Evolutionary conservation across 2,888 invertebrate genomes (phyloP), one percentile per base, ranked within the genome.

Genomic region (Biston betularia): DNA sequence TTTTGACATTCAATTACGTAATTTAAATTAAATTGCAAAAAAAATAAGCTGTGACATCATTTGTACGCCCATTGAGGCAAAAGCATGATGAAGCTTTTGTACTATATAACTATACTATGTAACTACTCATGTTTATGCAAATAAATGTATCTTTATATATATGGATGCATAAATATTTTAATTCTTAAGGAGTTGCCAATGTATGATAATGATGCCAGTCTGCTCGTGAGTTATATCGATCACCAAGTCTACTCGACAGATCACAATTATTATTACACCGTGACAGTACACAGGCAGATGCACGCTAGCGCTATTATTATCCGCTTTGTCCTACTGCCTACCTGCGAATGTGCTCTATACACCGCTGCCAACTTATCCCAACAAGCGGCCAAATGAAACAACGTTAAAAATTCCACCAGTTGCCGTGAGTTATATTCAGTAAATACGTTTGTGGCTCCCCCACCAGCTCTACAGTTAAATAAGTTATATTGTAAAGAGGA

Each of bases 291-390:
- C 61, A 53, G 58, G 58, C 67, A 67, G 67, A 63, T 67, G 67
- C 42, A 34, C 58, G 52, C 12, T 9, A 48, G 42, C 44, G 49
- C 44, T 63, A 67, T 54, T 58, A 62, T 58, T 63, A 58, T 11
- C 49, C 34, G 49, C 67, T 67, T 67, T 67, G 67, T 67, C 49
- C 60, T 12, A 15, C 38, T 56, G 44, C 34, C 62, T 67, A 68
- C 63, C 59, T 63, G 67, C 62, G 63, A 14, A 10, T 44, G 34
- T 38, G 49, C 35, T 48, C 58, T 38, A 12, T 48, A 40, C 12
- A 40, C 33, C 11, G 44, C 54, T 5, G 33, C 54, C 42, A 40
- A 44, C 24, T 33, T 24, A 54, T 7, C 11, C 6, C 6, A 8
- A 12, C 0, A 24, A 1, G 12, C 42, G 54, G 42, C 42, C n/a